phyloP scores from a whole-genome alignment of 1,140 invertebrate species.

The Calliphora vicina region DNA sequence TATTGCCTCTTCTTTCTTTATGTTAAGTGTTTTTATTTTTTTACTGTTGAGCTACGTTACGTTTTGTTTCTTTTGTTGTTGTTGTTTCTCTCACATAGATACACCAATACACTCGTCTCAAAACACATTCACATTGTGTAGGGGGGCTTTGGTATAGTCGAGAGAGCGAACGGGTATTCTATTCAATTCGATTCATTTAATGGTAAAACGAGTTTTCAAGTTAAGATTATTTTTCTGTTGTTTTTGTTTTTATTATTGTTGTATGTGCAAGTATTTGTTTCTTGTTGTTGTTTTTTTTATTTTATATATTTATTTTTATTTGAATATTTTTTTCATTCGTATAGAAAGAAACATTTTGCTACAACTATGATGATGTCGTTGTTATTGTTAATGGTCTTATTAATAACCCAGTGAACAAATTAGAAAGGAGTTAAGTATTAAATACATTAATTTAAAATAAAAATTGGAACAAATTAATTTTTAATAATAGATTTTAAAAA shows the following conservation, averaged over 20 bases:
- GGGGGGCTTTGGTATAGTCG: not conserved
- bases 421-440: too few relatives aligned
- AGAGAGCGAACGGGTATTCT: not conserved
- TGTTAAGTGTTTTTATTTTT: not conserved
- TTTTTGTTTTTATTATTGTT: too few relatives aligned
- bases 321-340: too few relatives aligned
- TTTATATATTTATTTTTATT: slow-evolving; percentile 11
- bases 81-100: not conserved
- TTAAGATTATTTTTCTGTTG: slow-evolving; percentile 15
- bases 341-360: not conserved
- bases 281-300: slow-evolving; percentile 3
- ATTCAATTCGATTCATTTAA: too few relatives aligned
- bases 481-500: too few relatives aligned
- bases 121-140: not conserved
- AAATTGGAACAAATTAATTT: too few relatives aligned
- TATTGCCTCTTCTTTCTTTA: not conserved
- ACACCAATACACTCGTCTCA: not conserved
- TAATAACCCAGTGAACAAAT: not conserved
- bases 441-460: too few relatives aligned
- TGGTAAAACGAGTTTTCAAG: slow-evolving; percentile 29
- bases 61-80: not conserved
- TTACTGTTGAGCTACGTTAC: not conserved
- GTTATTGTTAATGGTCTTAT: not conserved
- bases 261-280: slow-evolving; percentile 28
- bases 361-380: not conserved